Conservation (phyloP, 1,140 invertebrate species). For the Eriocheir sinensis region DNA sequence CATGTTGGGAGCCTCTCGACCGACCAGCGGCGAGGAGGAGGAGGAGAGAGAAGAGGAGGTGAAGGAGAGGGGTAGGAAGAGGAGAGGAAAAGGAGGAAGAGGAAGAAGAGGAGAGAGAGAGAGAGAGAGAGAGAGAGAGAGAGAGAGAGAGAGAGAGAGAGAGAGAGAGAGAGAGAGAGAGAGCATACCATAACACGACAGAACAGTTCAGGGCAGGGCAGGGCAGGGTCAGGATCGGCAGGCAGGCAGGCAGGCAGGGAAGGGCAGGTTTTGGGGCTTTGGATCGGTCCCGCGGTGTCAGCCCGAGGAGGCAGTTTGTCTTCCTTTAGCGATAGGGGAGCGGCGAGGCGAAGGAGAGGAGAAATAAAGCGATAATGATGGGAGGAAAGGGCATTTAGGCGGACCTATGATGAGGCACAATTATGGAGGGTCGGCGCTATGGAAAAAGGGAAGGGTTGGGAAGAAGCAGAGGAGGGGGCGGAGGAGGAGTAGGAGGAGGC, state of each 20-base stretch:
- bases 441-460: background rate
- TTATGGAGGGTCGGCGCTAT: background rate
- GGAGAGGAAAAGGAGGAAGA: conserved; percentile 27
- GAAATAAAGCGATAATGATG: conserved; percentile 36
- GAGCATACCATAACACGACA: too few species aligned
- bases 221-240: too few species aligned
- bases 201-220: too few species aligned
- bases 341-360: background rate
- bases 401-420: conserved; percentile 2
- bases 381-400: background rate
- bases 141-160: conserved; percentile 35
- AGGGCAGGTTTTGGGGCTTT: conserved; percentile 3
- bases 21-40: background rate
- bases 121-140: conserved; percentile 54
- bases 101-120: conserved; percentile 51
- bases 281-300: conserved; percentile 14
- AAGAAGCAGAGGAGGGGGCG: background rate
- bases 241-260: too few species aligned
- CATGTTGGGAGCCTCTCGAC: conserved; percentile 45
- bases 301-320: conserved; percentile 46
- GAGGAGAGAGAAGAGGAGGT: background rate
- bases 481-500: background rate
- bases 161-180: background rate
- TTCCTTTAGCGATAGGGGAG: conserved; percentile 44
- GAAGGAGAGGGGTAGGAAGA: background rate